phyloP scores from a whole-genome alignment of 2,888 invertebrate species.

The Nymphalis c-album region DNA sequence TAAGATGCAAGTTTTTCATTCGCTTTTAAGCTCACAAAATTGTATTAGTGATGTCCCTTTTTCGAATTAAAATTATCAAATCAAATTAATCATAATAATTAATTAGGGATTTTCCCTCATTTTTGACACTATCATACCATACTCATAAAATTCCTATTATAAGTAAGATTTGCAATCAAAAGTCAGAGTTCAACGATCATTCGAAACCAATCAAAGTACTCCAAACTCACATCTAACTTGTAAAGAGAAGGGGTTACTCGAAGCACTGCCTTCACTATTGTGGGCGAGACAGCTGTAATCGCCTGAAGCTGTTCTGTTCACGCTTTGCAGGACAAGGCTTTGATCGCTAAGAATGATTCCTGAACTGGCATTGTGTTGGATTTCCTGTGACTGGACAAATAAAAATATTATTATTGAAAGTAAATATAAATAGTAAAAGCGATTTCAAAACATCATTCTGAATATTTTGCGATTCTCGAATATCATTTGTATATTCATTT shows the following conservation, averaged over 20 bases:
- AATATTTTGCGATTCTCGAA: no score
- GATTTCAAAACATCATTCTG: no score
- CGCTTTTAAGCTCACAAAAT: no score
- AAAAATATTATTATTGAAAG: no score
- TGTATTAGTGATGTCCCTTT: no score
- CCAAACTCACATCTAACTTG: constrained; percentile 91
- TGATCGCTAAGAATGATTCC: constrained; percentile 94
- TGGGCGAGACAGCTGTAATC: constrained; percentile 93
- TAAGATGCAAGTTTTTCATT: no score
- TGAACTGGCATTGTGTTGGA: constrained; percentile 89
- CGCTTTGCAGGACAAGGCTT: constrained; percentile 93
- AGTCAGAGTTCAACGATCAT: constrained; percentile 1
- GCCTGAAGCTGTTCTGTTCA: constrained; percentile 88
- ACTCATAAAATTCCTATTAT: not conserved
- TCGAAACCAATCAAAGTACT: constrained; percentile 15
- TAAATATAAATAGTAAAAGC: no score
- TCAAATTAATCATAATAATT: no score
- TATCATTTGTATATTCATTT: not conserved
- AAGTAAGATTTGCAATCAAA: not conserved
- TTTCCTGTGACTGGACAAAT: constrained; percentile 81
- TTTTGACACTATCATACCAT: no score
- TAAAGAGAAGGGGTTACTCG: constrained; percentile 91
- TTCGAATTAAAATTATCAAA: no score
- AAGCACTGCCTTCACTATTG: constrained; percentile 93
- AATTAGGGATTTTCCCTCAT: no score